A percentile compares a stretch with the other conserved stretches of the same genome.
Conservation (phyloP, 2,888 invertebrate species). For the Polyploca ridens region DNA sequence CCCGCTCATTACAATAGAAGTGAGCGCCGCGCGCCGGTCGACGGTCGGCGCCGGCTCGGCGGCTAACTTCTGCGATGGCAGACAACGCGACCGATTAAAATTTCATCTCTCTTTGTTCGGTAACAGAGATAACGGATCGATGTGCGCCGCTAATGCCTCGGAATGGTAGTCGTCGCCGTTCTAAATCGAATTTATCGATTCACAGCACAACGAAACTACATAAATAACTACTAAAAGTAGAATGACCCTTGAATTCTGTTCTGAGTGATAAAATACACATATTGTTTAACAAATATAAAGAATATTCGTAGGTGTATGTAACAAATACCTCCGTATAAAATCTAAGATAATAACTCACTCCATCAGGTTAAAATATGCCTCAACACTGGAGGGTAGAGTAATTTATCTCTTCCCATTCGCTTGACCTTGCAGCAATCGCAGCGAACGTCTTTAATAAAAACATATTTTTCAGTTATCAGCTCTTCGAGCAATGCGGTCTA, state of each 20-base stretch:
- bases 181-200: constrained; percentile 70
- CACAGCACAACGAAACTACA: constrained; percentile 16
- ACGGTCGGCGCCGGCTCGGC: constrained; percentile 54
- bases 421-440: too few species aligned
- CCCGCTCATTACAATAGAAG: constrained; percentile 69
- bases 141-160: constrained; percentile 65
- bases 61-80: constrained; percentile 67
- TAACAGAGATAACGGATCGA: constrained; percentile 73
- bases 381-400: too few species aligned
- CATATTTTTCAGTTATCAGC: neutral
- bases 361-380: too few species aligned
- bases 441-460: too few species aligned
- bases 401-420: too few species aligned
- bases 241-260: neutral
- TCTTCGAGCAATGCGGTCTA: neutral
- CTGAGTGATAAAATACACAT: neutral
- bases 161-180: constrained; percentile 56
- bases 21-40: constrained; percentile 26
- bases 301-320: too few species aligned
- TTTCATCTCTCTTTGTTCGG: constrained; percentile 80
- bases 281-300: too few species aligned
- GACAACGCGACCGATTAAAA: constrained; percentile 79
- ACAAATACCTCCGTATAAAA: too few species aligned
- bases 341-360: too few species aligned
- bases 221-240: neutral